These are phyloP conservation scores for Ptycholaimellus sp. DNA, from an alignment of 2,888 invertebrate genomes.

Conservation along the genomic window DNA sequence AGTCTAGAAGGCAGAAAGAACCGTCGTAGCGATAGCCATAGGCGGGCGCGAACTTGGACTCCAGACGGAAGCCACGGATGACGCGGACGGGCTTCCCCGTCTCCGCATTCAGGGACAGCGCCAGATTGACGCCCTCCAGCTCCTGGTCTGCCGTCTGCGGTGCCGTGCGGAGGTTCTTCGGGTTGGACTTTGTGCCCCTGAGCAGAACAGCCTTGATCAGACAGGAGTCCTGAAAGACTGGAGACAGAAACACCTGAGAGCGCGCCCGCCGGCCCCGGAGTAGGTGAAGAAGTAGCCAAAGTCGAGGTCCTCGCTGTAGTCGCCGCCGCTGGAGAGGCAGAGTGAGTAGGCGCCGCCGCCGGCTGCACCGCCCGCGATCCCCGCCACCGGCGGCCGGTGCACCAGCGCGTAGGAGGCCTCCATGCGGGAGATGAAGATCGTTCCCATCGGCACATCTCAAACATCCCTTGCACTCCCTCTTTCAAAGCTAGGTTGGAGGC, in stretches of 20 bases:
- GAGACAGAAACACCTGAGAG: too few relatives aligned
- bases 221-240: too few relatives aligned
- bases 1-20: constrained; percentile 6
- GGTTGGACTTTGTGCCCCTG: neutral
- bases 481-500: too few relatives aligned
- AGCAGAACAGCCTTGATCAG: too few relatives aligned
- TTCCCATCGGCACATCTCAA: constrained; percentile 25
- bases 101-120: constrained; percentile 25
- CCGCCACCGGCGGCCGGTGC: constrained; percentile 29
- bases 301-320: constrained; percentile 30
- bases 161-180: constrained; percentile 28
- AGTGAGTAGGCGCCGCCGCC: constrained; percentile 15
- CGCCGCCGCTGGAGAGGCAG: constrained; percentile 26
- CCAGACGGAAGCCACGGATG: constrained; percentile 28
- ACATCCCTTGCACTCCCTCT: too few relatives aligned
- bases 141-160: constrained; percentile 29
- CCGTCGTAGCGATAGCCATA: constrained; percentile 30
- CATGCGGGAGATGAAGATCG: constrained; percentile 26
- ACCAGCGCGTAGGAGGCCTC: constrained; percentile 26
- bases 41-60: constrained; percentile 28
- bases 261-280: constrained; percentile 30
- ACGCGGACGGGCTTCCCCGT: constrained; percentile 27
- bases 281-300: constrained; percentile 29
- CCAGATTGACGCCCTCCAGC: constrained; percentile 26
- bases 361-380: constrained; percentile 25